Conservation (phyloP, 1,140 invertebrate genomes). For the Leptinotarsa defecta region DNA sequence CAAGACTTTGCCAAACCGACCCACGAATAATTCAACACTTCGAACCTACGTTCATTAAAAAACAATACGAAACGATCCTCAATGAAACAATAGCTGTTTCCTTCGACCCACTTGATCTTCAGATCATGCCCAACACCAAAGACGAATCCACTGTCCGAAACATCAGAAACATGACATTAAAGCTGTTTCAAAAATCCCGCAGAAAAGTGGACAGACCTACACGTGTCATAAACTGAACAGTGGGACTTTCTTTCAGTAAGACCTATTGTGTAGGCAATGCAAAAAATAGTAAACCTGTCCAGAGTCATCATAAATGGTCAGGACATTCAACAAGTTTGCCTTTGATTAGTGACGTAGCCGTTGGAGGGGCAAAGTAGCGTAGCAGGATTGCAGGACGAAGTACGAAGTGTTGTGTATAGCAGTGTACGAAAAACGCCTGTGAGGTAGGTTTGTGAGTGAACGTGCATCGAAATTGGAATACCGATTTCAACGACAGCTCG, state of each 20-base stretch:
- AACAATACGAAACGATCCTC: no score
- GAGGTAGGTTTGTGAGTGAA: constrained; percentile 2
- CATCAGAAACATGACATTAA: neutral
- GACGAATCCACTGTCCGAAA: neutral
- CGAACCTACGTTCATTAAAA: no score
- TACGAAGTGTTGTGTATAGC: neutral
- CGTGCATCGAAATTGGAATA: neutral
- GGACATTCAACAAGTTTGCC: constrained; percentile 7
- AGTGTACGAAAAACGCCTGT: neutral
- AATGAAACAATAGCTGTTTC: neutral
- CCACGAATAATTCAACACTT: neutral
- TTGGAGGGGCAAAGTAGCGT: neutral
- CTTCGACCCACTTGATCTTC: neutral
- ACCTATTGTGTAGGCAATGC: constrained; percentile 5
- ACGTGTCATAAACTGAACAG: neutral
- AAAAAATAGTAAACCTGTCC: neutral
- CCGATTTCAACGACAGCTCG: neutral
- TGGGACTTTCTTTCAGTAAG: neutral
- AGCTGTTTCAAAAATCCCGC: neutral
- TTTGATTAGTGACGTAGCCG: neutral
- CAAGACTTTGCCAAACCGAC: no score
- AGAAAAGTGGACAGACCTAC: neutral
- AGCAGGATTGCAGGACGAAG: constrained; percentile 1
- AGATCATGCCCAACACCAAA: neutral
- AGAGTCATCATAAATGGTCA: neutral